Base-by-base conservation (phyloP, 1,140 invertebrate genomes). In the Scaptomyza graminum region DNA sequence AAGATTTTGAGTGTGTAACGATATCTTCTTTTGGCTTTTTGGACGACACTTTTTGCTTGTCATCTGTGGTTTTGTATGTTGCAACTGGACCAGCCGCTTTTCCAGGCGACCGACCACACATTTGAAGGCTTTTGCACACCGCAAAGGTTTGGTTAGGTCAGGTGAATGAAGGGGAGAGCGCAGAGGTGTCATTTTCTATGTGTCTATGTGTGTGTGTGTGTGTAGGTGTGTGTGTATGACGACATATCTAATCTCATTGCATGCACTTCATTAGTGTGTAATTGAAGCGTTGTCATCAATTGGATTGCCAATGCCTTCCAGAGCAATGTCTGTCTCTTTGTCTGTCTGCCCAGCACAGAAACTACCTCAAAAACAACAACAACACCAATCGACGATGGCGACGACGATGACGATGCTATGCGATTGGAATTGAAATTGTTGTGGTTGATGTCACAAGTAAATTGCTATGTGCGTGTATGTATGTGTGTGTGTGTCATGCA, bases 241-340 rank as follows among this genome's bases (percentile, higher is more conserved):
- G 9, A 6, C 6, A 9, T 3, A 22, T 51, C 25, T 11, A 22
- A 16, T 44, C 22, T 18, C 41, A 49, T 2, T 52, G 55, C 52
- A 60, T 61, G 49, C 43, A 80, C 47, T 80, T 80, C 78, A 80
- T 80, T 81, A 81, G 78, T 68, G 55, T 69, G 56, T 79, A 79
- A 79, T 79, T 74, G 76, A 65, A 41, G 64, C 15, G 59, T 52
- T 50, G 25, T 72, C 60, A 74, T 62, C 64, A 81, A 81, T 80
- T 80, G 63, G 63, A 74, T 81, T 74, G 73, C 63, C 79, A 80
- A 60, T 80, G 72, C 54, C 52, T 56, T 44, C 37, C 9, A 39
- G 5, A n/a, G 37, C 37, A 12, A 39, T 39, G 37, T 34, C 31
- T 9, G 31, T 34, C 31, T 34, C 31, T 34, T 9, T 34, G 31